Base-by-base conservation (phyloP, 2,113 vertebrate genomes). In the Rhynchomys soricoides region DNA sequence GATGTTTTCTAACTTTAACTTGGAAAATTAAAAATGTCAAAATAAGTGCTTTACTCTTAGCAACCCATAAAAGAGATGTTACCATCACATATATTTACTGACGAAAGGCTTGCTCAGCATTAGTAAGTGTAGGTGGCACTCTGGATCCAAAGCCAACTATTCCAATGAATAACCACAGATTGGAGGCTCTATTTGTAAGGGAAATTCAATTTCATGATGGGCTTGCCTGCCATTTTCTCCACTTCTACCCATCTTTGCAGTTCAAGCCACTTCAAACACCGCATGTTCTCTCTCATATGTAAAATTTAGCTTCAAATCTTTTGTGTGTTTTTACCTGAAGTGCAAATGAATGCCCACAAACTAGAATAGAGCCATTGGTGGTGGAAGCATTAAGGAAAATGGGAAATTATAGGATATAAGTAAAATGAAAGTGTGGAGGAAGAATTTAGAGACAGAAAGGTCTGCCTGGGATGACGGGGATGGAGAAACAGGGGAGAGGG, bases 1-100 rank as follows among this genome's bases (percentile, higher is more conserved):
- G 73, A 73, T 64, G 3, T 52, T 64, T 94, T 91, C 37, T 68
- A 86, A 87, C 1, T 74, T 52, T 45, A 78, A 90, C 16, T 62
- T 19, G 55, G 75, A 29, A 48, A 77, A 95, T 83, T 64, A 70
- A 94, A 95, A 93, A 68, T 43, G 34, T 82, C 64, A 64, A 66
- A 70, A 81, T 85, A 37, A 70, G 9, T 62, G 43, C 29, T 64
- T 19, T 57, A 48, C n/a, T 88, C 48, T 85, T 75, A 78, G 81
- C 43, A 66, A n/a, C 37, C 40, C 82, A 13, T 37, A 13, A 62
- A 43, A 74, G 0, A 90, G 78, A 89, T 29, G 15, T 10, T 78
- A 48, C 43, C 68, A 73, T 34, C 13, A 19, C 34, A 68, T 86
- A 4, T 31, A 64, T 82, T 95, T 43, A 55, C 73, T 95, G 50